Evolutionary conservation across 2,113 vertebrate genomes (phyloP), one percentile per base, ranked within the genome.

Genomic region (Andinoacara biseriatus): DNA sequence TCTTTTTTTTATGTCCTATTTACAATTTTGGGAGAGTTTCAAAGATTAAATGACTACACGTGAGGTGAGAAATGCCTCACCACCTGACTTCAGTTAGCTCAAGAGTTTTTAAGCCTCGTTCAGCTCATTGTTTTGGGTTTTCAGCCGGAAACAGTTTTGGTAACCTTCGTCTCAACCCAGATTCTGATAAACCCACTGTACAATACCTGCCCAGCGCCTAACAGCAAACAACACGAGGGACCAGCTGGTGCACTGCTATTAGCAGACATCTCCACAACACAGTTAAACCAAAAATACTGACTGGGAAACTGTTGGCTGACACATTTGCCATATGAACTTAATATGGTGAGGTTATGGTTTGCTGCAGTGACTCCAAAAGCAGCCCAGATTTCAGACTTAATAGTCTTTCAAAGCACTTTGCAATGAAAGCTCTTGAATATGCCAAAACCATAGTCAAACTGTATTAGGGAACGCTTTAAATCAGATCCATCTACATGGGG

Each of bases 161-260:
- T 69, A 69, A 40, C 63, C 40, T 46, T 5, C 0, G 22, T 49
- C 63, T 67, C 40, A 29, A 2, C 10, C 15, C 1, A 49, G 15
- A 43, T 69, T 49, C 40, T 69, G 24, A 22, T 29, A 52, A 72
- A 72, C 3, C 6, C 67, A 72, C 2, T 17, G 0, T 52, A 14
- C 17, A 52, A 52, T 72, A 31, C 17, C 65, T 72, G 5, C 17
- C 0, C 43, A 3, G 43, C 5, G 31, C 49, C 65, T 52, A 17
- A 72, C 17, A 31, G 46, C 46, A 72, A 72, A 72, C 65, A 52
- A 1, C 31, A 17, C 31, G 46, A 52, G 26, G 29, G 52, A 72
- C 67, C 67, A 72, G 67, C 31, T 72, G 46, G 46, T 52, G 18
- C 67, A 31, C 46, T 72, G 67, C 46, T 52, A 72, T 72, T 72